Evolutionary conservation across 1,140 invertebrate genomes (phyloP).

Genomic region (Brachystomella parvula): DNA sequence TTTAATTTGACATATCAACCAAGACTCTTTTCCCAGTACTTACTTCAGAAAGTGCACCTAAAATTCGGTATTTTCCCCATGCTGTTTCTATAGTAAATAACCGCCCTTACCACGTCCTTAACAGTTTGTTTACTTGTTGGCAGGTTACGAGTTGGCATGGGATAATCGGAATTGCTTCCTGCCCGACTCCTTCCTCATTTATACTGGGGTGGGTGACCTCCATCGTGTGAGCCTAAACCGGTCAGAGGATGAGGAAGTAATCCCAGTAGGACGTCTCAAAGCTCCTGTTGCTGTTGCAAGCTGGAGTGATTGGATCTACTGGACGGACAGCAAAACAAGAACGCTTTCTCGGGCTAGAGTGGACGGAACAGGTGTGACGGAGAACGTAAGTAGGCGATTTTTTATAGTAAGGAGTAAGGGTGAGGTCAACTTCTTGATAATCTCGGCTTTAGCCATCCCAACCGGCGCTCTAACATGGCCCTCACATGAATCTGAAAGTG

Average conservation of each 20-base stretch:
- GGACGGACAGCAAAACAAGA: constrained; percentile 3
- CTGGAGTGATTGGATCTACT: neutral
- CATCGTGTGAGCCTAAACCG: constrained; percentile 4
- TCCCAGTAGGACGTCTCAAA: neutral
- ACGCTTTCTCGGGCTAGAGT: neutral
- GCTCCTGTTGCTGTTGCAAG: neutral
- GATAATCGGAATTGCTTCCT: neutral
- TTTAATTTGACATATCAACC: no score
- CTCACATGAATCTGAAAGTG: no score
- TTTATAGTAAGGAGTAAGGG: no score
- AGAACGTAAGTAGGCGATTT: neutral
- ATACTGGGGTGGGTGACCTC: neutral
- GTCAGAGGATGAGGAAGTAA: constrained; percentile 1
- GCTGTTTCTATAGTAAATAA: neutral
- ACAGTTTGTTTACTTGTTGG: neutral
- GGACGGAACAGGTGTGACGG: neutral
- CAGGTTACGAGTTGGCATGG: neutral
- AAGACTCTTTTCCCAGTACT: neutral
- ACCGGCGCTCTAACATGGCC: no score
- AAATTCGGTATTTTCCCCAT: neutral
- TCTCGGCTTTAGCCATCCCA: no score
- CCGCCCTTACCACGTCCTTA: no score
- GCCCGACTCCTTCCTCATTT: neutral
- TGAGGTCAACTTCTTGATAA: no score
- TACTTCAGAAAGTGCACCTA: no score